Evolutionary conservation across 2,113 vertebrate species (phyloP).

Genomic region (Gymnogyps californianus): DNA sequence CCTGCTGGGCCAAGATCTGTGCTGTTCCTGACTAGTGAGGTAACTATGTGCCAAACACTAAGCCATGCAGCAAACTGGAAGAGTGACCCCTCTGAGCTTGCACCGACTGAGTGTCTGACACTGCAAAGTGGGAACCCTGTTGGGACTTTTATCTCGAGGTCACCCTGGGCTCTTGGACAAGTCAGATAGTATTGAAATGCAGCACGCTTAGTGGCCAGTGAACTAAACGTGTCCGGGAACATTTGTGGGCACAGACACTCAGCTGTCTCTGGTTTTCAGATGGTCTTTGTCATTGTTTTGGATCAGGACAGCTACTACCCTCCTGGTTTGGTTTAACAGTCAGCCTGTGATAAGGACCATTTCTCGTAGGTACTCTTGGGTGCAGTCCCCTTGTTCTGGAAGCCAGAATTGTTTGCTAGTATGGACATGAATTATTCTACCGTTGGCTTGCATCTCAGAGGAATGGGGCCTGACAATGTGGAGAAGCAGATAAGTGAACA

Average conservation of each 20-base stretch:
- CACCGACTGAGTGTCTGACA: accelerated
- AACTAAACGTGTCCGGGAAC: not conserved
- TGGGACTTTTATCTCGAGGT: not conserved
- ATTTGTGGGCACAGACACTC: not conserved
- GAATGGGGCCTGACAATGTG: not conserved
- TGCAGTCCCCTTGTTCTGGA: not conserved
- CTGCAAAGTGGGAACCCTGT: too few species aligned
- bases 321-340: not conserved
- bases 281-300: not conserved
- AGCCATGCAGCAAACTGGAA: not conserved
- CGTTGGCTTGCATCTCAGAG: not conserved
- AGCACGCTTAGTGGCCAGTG: accelerated
- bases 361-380: not conserved
- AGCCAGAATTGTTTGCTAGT: not conserved
- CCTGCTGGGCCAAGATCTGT: not conserved
- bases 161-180: not conserved
- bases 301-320: not conserved
- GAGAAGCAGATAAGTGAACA: not conserved
- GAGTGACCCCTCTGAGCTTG: not conserved
- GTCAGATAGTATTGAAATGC: not conserved
- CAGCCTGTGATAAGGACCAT: not conserved
- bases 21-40: not conserved
- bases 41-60: not conserved
- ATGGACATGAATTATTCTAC: not conserved
- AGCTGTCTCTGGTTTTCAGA: not conserved